Conservation (phyloP, 2,888 invertebrate genomes). For the Tanypteryx hageni region DNA sequence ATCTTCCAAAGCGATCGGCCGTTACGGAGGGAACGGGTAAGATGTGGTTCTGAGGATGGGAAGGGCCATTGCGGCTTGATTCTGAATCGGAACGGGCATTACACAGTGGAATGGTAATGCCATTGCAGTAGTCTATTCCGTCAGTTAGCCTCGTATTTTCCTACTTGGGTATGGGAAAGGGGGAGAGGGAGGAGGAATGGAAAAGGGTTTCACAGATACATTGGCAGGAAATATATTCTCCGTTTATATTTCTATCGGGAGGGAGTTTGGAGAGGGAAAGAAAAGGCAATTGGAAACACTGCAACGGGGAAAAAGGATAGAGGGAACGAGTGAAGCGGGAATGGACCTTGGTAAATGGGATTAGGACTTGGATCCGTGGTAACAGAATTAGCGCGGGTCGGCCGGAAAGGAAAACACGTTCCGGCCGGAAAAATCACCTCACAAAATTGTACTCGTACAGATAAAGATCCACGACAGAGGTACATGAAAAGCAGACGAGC, state of each 20-base stretch:
- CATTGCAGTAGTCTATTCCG: background rate
- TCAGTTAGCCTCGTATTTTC: background rate
- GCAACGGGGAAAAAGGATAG: background rate
- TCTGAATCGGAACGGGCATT: too few species aligned
- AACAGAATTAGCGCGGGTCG: background rate
- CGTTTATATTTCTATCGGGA: background rate
- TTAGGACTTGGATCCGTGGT: slow-evolving; percentile 4
- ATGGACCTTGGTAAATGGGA: background rate
- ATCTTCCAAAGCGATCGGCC: background rate
- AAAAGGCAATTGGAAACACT: background rate
- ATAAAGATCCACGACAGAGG: slow-evolving; percentile 11
- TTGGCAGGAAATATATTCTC: background rate
- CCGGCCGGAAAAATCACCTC: background rate
- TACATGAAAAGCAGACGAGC: slow-evolving; percentile 31
- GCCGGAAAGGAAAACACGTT: background rate
- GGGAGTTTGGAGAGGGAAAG: background rate
- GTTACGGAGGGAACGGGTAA: background rate
- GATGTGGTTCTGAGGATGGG: background rate
- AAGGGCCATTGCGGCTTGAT: background rate
- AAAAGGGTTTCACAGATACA: background rate
- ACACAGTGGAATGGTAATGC: background rate
- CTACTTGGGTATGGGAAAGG: background rate
- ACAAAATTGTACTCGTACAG: slow-evolving; percentile 13
- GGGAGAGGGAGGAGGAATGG: background rate
- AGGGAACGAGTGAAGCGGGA: background rate